Evolutionary conservation across 2,113 vertebrate genomes (phyloP).

Genomic region (Bagarius yarrelli): DNA sequence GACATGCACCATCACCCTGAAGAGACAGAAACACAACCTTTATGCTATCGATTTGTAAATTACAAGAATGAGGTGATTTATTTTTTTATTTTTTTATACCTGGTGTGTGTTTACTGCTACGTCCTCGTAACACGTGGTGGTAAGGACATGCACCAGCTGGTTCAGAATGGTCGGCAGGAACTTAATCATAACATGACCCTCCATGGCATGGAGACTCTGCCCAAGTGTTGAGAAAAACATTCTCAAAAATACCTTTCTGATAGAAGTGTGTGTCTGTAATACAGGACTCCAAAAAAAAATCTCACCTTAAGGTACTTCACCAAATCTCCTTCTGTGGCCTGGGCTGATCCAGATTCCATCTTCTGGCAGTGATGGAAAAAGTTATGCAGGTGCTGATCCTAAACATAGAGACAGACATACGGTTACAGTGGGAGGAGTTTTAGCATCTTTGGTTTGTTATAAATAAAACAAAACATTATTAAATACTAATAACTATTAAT

Average conservation of each 20-base stretch:
- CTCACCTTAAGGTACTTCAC: slow-evolving; percentile 95
- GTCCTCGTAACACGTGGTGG: slow-evolving; percentile 86
- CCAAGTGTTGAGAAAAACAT: not conserved
- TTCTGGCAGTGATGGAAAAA: slow-evolving; percentile 95
- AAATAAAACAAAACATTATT: not conserved
- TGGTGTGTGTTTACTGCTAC: slow-evolving; percentile 93
- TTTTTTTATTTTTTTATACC: slow-evolving; percentile 62
- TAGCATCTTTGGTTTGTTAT: not conserved
- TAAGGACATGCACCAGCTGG: slow-evolving; percentile 91
- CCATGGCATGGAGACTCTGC: slow-evolving; percentile 94
- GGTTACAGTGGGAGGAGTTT: not conserved
- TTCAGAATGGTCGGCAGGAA: slow-evolving; percentile 94
- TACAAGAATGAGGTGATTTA: not conserved
- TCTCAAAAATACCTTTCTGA: not conserved
- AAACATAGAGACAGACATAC: slow-evolving; percentile 31
- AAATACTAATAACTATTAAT: not conserved
- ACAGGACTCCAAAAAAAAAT: not conserved
- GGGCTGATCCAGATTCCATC: slow-evolving; percentile 77
- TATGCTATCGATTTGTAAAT: too few relatives aligned
- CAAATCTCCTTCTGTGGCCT: slow-evolving; percentile 82
- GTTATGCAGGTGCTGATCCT: slow-evolving; percentile 98
- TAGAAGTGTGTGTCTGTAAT: not conserved
- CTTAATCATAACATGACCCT: slow-evolving; percentile 93
- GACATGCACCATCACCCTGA: slow-evolving; percentile 95
- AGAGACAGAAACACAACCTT: slow-evolving; percentile 7